Conservation (phyloP, 2,797 vertebrate species). For the Anguilla marmorata region DNA sequence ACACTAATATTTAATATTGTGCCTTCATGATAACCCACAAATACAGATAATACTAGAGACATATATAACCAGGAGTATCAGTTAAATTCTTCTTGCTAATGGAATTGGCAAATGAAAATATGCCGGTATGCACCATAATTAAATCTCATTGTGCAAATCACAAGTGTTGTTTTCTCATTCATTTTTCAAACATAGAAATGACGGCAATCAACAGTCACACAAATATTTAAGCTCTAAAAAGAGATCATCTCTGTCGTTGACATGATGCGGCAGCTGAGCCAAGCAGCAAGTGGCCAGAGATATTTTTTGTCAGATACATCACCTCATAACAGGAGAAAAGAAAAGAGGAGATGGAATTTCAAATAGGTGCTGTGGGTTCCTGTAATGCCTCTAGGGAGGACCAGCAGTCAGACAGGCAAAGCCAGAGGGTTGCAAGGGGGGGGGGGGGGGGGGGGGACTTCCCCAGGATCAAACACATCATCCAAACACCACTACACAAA, state of each 20-base stretch:
- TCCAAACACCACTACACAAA: neutral
- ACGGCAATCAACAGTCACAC: neutral
- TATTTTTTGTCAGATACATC: neutral
- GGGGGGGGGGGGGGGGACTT: neutral
- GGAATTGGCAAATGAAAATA: neutral
- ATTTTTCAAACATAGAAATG: neutral
- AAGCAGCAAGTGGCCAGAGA: neutral
- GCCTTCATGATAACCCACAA: neutral
- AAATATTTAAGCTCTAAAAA: neutral
- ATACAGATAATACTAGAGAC: neutral
- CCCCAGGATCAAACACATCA: neutral
- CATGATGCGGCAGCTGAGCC: neutral
- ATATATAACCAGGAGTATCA: neutral
- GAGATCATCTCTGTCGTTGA: neutral
- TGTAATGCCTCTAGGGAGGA: constrained; percentile 6
- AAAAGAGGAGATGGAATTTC: constrained; percentile 21
- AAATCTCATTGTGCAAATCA: neutral
- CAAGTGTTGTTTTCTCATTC: neutral
- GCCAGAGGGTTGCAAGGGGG: neutral
- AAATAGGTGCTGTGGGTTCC: neutral
- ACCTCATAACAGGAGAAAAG: neutral
- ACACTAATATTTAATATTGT: neutral
- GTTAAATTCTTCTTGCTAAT: neutral
- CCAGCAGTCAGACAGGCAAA: neutral
- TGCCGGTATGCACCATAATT: neutral